Evolutionary conservation across 1,140 invertebrate species (phyloP).

Genomic region (Leptinotarsa undecemlineata): DNA sequence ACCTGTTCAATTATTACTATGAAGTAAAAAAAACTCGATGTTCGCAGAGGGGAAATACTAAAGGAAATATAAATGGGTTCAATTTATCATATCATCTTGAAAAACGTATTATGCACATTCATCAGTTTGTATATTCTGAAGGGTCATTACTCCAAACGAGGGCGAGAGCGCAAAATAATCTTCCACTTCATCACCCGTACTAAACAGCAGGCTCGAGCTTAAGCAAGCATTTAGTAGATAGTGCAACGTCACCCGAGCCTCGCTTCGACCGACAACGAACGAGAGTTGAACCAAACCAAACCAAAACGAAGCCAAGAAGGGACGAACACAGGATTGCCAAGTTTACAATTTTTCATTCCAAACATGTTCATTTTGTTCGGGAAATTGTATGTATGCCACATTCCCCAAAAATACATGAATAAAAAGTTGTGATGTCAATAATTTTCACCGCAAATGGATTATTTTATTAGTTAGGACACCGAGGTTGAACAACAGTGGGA

Average conservation of each 20-base stretch:
- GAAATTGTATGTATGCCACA: not conserved
- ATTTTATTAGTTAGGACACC: too few species aligned
- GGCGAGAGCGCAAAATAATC: not conserved
- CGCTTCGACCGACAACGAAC: conserved; percentile 18
- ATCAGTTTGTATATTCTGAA: not conserved
- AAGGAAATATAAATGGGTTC: too few species aligned
- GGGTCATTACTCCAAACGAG: conserved; percentile 14
- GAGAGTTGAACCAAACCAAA: not conserved
- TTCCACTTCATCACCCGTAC: conserved; percentile 14
- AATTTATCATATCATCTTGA: too few species aligned
- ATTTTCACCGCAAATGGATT: too few species aligned
- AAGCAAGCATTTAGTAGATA: conserved; percentile 19
- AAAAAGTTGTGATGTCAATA: not conserved
- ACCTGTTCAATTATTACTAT: too few species aligned
- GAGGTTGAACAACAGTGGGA: too few species aligned
- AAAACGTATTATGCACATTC: too few species aligned
- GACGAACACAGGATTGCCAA: not conserved
- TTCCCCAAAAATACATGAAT: not conserved
- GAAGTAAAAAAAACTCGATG: too few species aligned
- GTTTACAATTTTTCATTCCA: not conserved
- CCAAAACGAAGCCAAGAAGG: conserved; percentile 1
- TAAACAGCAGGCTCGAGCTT: conserved; percentile 9
- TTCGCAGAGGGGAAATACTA: too few species aligned
- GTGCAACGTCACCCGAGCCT: conserved; percentile 7
- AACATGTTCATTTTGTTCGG: too few species aligned